phyloP scores from a whole-genome alignment of 2,888 invertebrate genomes.

The Pristionchus mayeri region DNA sequence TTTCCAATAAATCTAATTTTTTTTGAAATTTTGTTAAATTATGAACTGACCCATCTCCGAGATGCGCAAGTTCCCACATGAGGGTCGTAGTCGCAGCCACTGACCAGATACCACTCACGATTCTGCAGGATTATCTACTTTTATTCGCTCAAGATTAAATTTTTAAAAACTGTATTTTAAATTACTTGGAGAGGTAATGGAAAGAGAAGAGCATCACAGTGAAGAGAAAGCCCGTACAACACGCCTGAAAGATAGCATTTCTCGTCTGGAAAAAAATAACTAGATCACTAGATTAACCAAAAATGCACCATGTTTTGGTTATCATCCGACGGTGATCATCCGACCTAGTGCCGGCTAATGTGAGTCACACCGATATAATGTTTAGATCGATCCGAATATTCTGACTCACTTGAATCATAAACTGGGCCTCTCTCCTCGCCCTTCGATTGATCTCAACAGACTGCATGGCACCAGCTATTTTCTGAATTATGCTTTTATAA shows the following conservation, averaged over 20 bases:
- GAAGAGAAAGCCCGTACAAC: slow-evolving; percentile 40
- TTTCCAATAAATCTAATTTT: not conserved
- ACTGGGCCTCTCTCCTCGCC: slow-evolving; percentile 1
- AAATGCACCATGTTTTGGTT: too few relatives aligned
- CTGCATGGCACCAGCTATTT: not conserved
- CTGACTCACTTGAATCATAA: slow-evolving; percentile 2
- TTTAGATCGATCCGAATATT: not conserved
- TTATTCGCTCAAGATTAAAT: not conserved
- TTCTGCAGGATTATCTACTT: not conserved
- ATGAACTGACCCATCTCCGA: not conserved
- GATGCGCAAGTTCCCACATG: slow-evolving; percentile 30
- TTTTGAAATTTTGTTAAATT: not conserved
- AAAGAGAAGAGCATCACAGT: slow-evolving; percentile 22
- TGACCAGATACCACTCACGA: slow-evolving; percentile 6
- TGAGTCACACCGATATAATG: too few relatives aligned
- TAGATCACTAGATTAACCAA: too few relatives aligned
- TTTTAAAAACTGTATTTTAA: too few relatives aligned
- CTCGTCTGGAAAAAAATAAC: too few relatives aligned
- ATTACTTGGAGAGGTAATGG: not conserved
- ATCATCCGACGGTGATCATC: too few relatives aligned
- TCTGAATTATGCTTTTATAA: not conserved
- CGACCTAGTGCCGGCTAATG: too few relatives aligned
- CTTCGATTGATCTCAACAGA: not conserved
- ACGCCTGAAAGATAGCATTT: not conserved
- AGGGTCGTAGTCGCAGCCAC: not conserved